Base-by-base conservation (phyloP, 2,888 invertebrate species). In the Ectemnius cavifrons region DNA sequence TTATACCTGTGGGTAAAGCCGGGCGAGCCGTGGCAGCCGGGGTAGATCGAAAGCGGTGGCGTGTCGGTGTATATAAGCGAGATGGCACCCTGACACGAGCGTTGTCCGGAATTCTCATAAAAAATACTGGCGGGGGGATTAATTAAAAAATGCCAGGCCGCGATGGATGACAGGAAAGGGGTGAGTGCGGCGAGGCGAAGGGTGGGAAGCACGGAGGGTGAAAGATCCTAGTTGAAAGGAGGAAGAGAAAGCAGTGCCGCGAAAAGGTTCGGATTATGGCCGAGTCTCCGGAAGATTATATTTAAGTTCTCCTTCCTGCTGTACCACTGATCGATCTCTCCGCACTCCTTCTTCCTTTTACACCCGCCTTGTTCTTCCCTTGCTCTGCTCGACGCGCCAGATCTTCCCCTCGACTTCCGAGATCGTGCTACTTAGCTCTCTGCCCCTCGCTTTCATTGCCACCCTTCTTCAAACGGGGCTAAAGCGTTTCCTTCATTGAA, bases 131-230 rank as follows among this genome's bases (percentile, higher is more conserved):
- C 37, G 37, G 37, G 69, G 74, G 82, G 83, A 88, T 88, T 88
- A 88, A 88, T 88, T 88, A 87, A 85, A 88, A 88, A 88, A 88
- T 87, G 81, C 88, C 88, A 78, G 69, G 84, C 82, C 78, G 71
- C 59, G 75, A 71, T 69, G 63, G 73, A 58, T 11, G 71, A 69
- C 56, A 72, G 67, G 72, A 77, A 79, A 62, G 62, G 61, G 45
- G 46, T 46, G 67, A 23, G 37, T 8, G 49, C 28, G 16, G 61
- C 70, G 28, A 56, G 57, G 59, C 16, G 37, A 56, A 57, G 71
- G 28, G 61, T 20, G 46, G 60, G 28, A 37, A 23, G 23, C 23
- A 23, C 23, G 3, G 23, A 23, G 23, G 23, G 23, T 23, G 61
- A 47, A 46, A 52, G 59, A 49, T n/a, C 61, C 45, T 20, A 1